phyloP scores from a whole-genome alignment of 35 echinoderm and acorn worm species.

The Ophiothrix spiculata region DNA sequence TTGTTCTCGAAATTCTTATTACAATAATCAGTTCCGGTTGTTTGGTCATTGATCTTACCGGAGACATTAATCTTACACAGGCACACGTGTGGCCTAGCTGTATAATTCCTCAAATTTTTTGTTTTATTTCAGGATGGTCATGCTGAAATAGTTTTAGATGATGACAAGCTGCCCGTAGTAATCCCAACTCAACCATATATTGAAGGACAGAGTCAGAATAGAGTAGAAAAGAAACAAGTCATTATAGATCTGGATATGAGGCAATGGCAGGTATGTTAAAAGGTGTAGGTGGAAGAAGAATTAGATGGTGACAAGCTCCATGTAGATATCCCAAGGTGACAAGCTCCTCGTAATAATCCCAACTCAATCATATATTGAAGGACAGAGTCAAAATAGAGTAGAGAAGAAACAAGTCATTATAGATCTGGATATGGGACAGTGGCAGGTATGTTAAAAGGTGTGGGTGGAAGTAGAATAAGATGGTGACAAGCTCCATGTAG shows the following conservation, averaged over 20 bases:
- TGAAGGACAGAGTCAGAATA: constrained; percentile 45
- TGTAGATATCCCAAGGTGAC: no score
- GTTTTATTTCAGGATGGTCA: constrained; percentile 72
- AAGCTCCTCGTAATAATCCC: constrained; percentile 65
- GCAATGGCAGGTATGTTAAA: constrained; percentile 91
- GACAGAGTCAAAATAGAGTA: constrained; percentile 40
- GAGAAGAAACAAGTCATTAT: constrained; percentile 77
- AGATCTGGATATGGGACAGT: constrained; percentile 74
- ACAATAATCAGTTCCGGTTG: no score
- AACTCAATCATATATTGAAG: constrained; percentile 55
- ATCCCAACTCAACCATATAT: constrained; percentile 55
- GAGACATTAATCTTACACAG: no score
- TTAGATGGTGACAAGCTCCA: no score
- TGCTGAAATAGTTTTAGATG: constrained; percentile 62
- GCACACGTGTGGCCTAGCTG: no score
- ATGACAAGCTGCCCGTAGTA: constrained; percentile 73
- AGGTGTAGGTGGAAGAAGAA: no score
- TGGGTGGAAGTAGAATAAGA: no score
- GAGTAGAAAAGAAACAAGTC: constrained; percentile 68
- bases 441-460: constrained; percentile 97
- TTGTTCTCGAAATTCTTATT: no score
- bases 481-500: no score
- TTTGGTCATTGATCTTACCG: no score
- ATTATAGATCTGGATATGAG: constrained; percentile 72
- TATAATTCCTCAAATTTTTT: no score